Conservation (phyloP, 1,140 invertebrate genomes). For the Musca domestica region DNA sequence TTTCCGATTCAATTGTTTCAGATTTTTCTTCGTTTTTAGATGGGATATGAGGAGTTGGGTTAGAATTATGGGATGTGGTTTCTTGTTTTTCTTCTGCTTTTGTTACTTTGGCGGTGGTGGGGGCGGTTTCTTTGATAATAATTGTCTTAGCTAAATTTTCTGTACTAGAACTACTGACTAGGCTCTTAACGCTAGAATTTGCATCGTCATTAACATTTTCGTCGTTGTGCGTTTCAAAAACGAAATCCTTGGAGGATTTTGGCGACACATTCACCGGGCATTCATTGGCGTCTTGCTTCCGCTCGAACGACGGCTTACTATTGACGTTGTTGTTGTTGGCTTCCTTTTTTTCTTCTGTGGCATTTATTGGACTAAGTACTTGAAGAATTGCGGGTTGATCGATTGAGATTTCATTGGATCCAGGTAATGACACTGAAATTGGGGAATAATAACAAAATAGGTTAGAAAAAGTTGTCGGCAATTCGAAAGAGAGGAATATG, state of each 20-base stretch:
- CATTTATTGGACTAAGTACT: slow-evolving; percentile 44
- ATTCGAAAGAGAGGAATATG: neutral
- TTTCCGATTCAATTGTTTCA: neutral
- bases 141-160: slow-evolving; percentile 16
- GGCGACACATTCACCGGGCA: slow-evolving; percentile 1
- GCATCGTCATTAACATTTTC: neutral
- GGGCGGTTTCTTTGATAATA: neutral
- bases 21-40: neutral
- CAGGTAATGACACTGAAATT: slow-evolving; percentile 50
- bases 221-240: slow-evolving; percentile 18
- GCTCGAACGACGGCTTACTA: neutral
- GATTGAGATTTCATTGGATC: slow-evolving; percentile 42
- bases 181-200: slow-evolving; percentile 2
- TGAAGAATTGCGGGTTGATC: slow-evolving; percentile 49
- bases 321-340: slow-evolving; percentile 26
- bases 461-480: neutral
- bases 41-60: neutral
- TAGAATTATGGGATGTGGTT: no score
- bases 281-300: slow-evolving; percentile 19
- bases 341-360: slow-evolving; percentile 33
- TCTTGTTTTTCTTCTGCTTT: neutral
- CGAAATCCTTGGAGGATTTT: neutral
- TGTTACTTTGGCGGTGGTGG: neutral
- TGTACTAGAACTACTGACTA: slow-evolving; percentile 20
- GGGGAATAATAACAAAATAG: slow-evolving; percentile 3